Evolutionary conservation across 2,113 vertebrate genomes (phyloP).

Genomic region (Paracanthobrama guichenoti): DNA sequence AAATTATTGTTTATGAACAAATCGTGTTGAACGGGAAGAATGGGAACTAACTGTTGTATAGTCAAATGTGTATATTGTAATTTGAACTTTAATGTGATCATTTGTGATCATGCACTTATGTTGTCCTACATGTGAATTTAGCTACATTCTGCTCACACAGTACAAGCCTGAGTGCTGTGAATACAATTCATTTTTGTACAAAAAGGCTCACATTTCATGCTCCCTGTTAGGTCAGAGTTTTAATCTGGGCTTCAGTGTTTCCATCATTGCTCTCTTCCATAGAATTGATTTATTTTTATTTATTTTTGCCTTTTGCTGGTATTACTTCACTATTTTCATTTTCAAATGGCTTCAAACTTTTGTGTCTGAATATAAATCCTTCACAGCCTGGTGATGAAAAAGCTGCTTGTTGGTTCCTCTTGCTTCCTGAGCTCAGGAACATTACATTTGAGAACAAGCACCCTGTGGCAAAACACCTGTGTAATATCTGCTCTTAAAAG

Average conservation of each 20-base stretch:
- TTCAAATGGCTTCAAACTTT: slow-evolving; percentile 73
- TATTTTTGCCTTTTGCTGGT: slow-evolving; percentile 71
- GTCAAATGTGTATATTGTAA: background rate
- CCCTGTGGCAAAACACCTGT: slow-evolving; percentile 9
- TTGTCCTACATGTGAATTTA: background rate
- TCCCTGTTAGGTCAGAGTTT: slow-evolving; percentile 73
- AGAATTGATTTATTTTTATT: slow-evolving; percentile 72
- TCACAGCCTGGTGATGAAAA: slow-evolving; percentile 56
- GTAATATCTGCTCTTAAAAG: slow-evolving; percentile 1
- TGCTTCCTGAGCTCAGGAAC: slow-evolving; percentile 34
- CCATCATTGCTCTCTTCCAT: slow-evolving; percentile 51
- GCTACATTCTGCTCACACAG: background rate
- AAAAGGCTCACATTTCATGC: slow-evolving; percentile 74
- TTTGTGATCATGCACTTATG: background rate
- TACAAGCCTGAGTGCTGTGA: slow-evolving; percentile 56
- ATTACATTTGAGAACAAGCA: slow-evolving; percentile 4
- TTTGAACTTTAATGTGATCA: background rate
- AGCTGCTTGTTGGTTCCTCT: slow-evolving; percentile 39
- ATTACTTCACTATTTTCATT: slow-evolving; percentile 71
- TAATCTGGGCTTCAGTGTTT: slow-evolving; percentile 74
- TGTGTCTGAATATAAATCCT: slow-evolving; percentile 61
- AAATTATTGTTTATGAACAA: background rate
- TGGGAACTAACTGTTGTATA: background rate
- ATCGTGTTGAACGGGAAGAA: background rate
- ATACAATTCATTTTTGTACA: slow-evolving; percentile 79